Base-by-base conservation (phyloP, 2,888 invertebrate species). In the Rhogogaster chlorosoma region DNA sequence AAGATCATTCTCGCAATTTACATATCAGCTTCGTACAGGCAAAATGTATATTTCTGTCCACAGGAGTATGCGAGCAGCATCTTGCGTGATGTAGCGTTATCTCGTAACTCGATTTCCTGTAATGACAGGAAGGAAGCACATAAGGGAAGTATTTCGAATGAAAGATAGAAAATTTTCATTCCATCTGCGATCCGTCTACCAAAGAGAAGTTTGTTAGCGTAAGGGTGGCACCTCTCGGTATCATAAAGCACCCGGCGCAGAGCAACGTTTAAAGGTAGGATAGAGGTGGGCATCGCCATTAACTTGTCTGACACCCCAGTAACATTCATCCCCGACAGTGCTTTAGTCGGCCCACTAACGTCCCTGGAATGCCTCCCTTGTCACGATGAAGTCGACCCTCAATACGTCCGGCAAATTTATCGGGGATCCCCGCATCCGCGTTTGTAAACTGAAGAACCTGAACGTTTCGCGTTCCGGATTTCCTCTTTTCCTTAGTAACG, bases 391-490 rank as follows among this genome's bases (percentile, higher is more conserved):
- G 86, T 87, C 86, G 87, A 88, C 86, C 86, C 86, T 88, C 88
- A 84, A 85, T 87, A 88, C 87, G 89, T 87, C 78, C 86, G 86
- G 87, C 88, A 87, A 89, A 89, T 89, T 89, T 89, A 89, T 89
- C 67, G 83, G n/a, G 67, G 67, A 67, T 67, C 42, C 42, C 83
- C 45, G n/a, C n/a, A 57, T 67, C 26, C 53, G 53, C 49, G 77
- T 77, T 36, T 36, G 26, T 64, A 57, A 38, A 77, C 57, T n/a
- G 38, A 22, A 26, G 26, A 36, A 38, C 80, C 57, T 29, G 22
- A 32, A n/a, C 80, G 61, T 64, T 61, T 61, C n/a, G 57, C 80
- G 73, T 80, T 36, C 15, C 12, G 12, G 26, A 22, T 26, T 61
- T 36, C 32, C 15, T n/a, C 26, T 36, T 0, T 18, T 36, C 12